Evolutionary conservation across 2,797 vertebrate genomes (phyloP), one percentile per base, ranked within the genome.

Genomic region (Lacerta bilineata): DNA sequence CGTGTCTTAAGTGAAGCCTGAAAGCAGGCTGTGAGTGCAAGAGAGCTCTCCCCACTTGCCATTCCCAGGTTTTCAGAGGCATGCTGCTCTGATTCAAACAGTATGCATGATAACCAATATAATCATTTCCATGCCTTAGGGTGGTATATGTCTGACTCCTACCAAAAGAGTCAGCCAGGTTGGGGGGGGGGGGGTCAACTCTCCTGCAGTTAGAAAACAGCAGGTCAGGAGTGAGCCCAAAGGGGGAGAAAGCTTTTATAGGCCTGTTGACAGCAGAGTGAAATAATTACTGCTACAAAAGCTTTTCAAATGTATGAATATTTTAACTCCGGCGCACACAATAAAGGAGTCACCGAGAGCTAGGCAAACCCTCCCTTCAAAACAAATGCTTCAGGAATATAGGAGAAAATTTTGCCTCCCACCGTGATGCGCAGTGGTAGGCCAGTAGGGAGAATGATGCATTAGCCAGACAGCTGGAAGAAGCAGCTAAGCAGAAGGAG

Each of bases 261-360:
- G 55, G 84, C 59, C 15, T 75, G 81, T 77, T 88, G 76, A 27
- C 55, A 88, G 72, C 27, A 87, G 20, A 87, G 50, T 90, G 77
- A 84, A 93, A 91, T 87, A 92, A 93, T 87, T 90, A 87, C 20
- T 83, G 84, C 71, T 61, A 23, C 39, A 72, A 87, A 92, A 88
- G 39, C 29, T 91, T 93, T 93, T 80, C 29, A 77, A 78, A 90
- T 33, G 0, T 75, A 78, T 69, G 33, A 88, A 78, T 36, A 66
- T 89, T 93, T 94, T 91, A 89, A 59, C 5, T 89, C 59, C 8
- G 33, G 20, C n/a, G 13, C 13, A 8, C 78, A 20, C 0, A 1
- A 77, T 83, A 92, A 93, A 91, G 80, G 50, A 87, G 17, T 4
- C 0, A 0, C 23, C 39, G 25, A 94, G 68, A 90, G 13, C 0